phyloP scores from a whole-genome alignment of 2,888 invertebrate species.

The Mechanitis mazaeus region DNA sequence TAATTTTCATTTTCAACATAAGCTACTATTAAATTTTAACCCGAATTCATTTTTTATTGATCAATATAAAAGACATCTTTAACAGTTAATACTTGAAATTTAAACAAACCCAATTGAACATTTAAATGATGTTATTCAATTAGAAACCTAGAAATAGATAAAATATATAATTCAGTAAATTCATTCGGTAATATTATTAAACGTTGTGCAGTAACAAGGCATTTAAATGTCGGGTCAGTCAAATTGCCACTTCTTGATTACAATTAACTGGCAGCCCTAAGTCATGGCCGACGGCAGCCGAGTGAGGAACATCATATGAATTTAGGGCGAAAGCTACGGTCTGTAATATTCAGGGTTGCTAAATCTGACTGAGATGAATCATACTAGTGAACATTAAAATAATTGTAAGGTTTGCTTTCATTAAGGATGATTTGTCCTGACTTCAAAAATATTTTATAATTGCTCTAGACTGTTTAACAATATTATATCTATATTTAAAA shows the following conservation, averaged over 20 bases:
- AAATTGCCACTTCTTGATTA: slow-evolving; percentile 60
- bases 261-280: slow-evolving; percentile 49
- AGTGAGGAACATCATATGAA: slow-evolving; percentile 45
- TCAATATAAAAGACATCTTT: background rate
- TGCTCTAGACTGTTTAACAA: too few relatives aligned
- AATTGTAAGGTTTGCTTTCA: too few relatives aligned
- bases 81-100: background rate
- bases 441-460: too few relatives aligned
- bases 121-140: too few relatives aligned
- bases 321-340: slow-evolving; percentile 35
- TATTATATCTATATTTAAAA: too few relatives aligned
- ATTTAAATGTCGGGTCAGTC: slow-evolving; percentile 37
- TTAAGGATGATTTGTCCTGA: too few relatives aligned
- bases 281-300: slow-evolving; percentile 47
- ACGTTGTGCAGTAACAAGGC: slow-evolving; percentile 12
- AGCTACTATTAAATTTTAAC: slow-evolving; percentile 3
- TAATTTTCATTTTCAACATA: slow-evolving; percentile 27
- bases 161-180: background rate
- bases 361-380: slow-evolving; percentile 17
- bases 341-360: slow-evolving; percentile 27
- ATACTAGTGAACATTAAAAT: slow-evolving; percentile 12
- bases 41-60: background rate
- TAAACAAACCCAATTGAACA: too few relatives aligned
- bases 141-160: too few relatives aligned
- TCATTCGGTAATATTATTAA: background rate